phyloP scores from a whole-genome alignment of 1,140 invertebrate genomes.

The Drosophila pallidifrons region DNA sequence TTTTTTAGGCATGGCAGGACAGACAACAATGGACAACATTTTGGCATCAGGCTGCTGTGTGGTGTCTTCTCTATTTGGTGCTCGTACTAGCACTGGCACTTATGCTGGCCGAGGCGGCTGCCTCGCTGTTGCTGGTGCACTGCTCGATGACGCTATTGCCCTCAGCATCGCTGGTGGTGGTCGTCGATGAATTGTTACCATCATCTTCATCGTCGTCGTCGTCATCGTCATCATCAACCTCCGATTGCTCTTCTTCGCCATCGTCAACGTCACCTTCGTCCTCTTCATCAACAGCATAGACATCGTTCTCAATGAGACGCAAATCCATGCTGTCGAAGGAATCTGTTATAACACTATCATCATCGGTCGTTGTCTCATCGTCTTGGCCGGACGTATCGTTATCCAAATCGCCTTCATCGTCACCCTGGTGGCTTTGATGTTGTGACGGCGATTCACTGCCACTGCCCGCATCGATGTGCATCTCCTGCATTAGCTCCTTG shows the following conservation, averaged over 20 bases:
- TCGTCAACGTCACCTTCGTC: conserved; percentile 71
- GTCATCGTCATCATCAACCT: conserved; percentile 48
- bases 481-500: conserved; percentile 77
- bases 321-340: conserved; percentile 73
- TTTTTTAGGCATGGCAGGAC: conserved; percentile 55
- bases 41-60: conserved; percentile 4
- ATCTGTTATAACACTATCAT: conserved; percentile 74
- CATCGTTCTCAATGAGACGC: conserved; percentile 71
- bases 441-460: conserved; percentile 57
- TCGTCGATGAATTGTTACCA: conserved; percentile 63
- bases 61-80: conserved; percentile 56
- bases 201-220: conserved; percentile 41
- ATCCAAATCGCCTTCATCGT: conserved; percentile 66
- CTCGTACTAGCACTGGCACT: conserved; percentile 46
- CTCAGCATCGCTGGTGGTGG: conserved; percentile 70
- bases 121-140: conserved; percentile 72
- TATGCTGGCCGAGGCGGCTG: conserved; percentile 53
- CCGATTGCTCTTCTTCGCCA: conserved; percentile 52
- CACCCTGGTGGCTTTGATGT: conserved; percentile 50
- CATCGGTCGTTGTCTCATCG: conserved; percentile 73
- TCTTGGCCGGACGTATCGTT: conserved; percentile 69
- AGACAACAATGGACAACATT: conserved; percentile 31
- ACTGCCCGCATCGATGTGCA: conserved; percentile 58
- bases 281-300: conserved; percentile 59
- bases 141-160: conserved; percentile 82